Base-by-base conservation (phyloP, 2,888 invertebrate species). In the Aspidiotus rigidus region DNA sequence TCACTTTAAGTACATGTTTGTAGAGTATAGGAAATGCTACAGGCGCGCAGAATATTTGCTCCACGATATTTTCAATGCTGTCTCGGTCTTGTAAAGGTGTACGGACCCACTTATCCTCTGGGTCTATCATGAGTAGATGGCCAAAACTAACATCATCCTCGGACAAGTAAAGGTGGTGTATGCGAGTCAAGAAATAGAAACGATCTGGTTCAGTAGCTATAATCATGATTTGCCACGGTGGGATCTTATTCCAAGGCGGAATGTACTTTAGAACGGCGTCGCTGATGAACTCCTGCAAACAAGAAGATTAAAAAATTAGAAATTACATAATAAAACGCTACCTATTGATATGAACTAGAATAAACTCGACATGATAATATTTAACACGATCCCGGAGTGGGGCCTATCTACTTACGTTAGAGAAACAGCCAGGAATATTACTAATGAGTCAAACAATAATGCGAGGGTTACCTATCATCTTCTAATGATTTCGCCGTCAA, bases 181-280 rank as follows among this genome's bases (percentile, higher is more conserved):
- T 83, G 69, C 90, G 82, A 7, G 89, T 81, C 41, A 91, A 77
- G 49, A 89, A 80, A 74, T 86, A 88, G 75, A 86, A 90, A 73
- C 80, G 77, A 72, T 81, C 79, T 1, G 77, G 75, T 6, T 77
- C 73, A 1, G 79, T 77, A 7, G 77, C 74, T 74, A 90, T 87
- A 1, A 90, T 81, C 54, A 86, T 84, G 67, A 90, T 84, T 76
- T 91, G 90, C 91, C 91, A 91, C 13, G 90, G 90, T 0, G 91
- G 85, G 70, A 85, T 81, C 67, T 86, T 85, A 28, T 64, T 62
- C 62, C 62, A 69, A 1, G 80, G 79, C 7, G 88, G 85, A 69
- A 91, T 83, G 76, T 87, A 88, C 79, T 89, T 90, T 5, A 87
- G 85, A 40, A 89, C 84, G 71, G 88, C 82, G 69, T 89, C 88